Evolutionary conservation across 2,113 vertebrate genomes (phyloP).

Genomic region (Sterna hirundo): DNA sequence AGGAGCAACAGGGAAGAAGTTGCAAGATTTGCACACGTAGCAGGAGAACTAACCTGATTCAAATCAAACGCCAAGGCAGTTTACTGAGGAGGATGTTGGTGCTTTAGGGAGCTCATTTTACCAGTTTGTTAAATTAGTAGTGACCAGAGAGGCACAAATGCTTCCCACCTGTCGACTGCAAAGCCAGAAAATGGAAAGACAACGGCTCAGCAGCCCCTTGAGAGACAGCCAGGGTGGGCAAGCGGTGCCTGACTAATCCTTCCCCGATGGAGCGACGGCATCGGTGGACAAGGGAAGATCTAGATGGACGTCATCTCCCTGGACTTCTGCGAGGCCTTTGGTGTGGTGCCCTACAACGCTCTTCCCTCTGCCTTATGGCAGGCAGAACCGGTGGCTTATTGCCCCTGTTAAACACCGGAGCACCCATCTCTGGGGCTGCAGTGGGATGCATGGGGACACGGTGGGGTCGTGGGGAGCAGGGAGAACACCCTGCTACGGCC

Average conservation of each 20-base stretch:
- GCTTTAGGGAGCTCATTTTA: background rate
- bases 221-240: background rate
- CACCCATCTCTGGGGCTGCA: background rate
- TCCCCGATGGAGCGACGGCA: background rate
- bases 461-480: background rate
- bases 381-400: background rate
- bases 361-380: background rate
- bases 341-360: background rate
- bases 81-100: background rate
- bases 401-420: background rate
- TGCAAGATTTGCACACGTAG: background rate
- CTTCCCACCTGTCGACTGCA: background rate
- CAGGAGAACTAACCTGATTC: background rate
- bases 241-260: rapidly evolving
- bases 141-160: background rate
- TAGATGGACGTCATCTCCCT: background rate
- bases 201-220: background rate
- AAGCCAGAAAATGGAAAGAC: background rate
- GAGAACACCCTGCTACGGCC: background rate
- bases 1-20: background rate
- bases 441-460: background rate
- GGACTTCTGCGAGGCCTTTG: background rate
- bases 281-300: background rate
- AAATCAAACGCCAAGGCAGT: background rate
- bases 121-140: background rate